Percentiles rank a stretch among this genome's conserved stretches.
phyloP scores from a whole-genome alignment of 1,140 invertebrate species.

The Pogonognathellus flavescens region DNA sequence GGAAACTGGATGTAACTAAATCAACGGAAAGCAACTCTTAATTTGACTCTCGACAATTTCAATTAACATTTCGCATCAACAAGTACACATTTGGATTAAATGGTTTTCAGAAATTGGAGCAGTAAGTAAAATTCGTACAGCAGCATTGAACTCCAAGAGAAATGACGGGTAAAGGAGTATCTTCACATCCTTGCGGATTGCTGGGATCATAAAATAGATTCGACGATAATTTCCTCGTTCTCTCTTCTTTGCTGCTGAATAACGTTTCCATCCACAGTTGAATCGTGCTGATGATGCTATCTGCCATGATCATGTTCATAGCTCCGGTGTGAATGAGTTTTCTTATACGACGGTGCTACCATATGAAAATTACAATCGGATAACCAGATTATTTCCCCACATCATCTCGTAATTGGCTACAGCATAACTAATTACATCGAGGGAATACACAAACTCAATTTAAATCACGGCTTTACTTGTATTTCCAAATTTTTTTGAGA shows the following conservation, averaged over 20 bases:
- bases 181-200: not conserved
- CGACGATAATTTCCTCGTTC: not conserved
- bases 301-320: not conserved
- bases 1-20: slow-evolving; percentile 56
- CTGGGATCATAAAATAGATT: not conserved
- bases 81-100: not conserved
- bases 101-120: too few relatives aligned
- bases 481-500: slow-evolving; percentile 41
- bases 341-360: not conserved
- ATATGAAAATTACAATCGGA: too few relatives aligned
- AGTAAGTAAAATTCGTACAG: slow-evolving; percentile 21
- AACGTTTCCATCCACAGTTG: slow-evolving; percentile 10
- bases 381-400: too few relatives aligned
- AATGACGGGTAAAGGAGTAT: slow-evolving; percentile 50
- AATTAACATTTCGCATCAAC: slow-evolving; percentile 21
- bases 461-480: slow-evolving; percentile 50
- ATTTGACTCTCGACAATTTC: not conserved
- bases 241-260: not conserved
- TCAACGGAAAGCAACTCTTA: not conserved
- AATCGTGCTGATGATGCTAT: not conserved
- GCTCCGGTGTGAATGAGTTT: not conserved
- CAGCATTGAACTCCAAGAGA: slow-evolving; percentile 59
- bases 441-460: too few relatives aligned
- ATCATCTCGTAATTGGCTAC: too few relatives aligned
- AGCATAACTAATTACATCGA: too few relatives aligned